Evolutionary conservation across 1,140 invertebrate species (phyloP), one percentile per base, ranked within the genome.

Genomic region (Nasonia vitripennis): DNA sequence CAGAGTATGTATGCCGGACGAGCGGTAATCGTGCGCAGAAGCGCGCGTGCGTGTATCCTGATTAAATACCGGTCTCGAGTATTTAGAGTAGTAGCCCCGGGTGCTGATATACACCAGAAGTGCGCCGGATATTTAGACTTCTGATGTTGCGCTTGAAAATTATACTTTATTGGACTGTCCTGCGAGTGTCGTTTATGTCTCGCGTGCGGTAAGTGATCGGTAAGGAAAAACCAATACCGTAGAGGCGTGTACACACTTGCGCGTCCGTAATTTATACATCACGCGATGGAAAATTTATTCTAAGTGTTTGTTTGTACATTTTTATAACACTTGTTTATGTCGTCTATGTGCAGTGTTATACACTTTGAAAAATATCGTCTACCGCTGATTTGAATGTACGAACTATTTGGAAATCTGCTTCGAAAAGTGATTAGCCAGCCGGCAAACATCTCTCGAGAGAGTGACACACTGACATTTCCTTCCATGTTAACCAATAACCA

Each of bases 61-160:
- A 17, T 62, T 62, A n/a, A 62, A 62, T 62, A 62, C 55, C 55
- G 55, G 17, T 62, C 55, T 62, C 4, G 55, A 62, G 55, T 62
- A 62, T 62, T 62, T 62, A 62, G 55, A 62, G 55, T 45, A 45
- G 41, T n/a, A 62, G 55, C 55, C 20, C 14, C 55, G 17, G 55
- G 55, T 20, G 20, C n/a, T 62, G 17, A 62, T 62, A 14, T 62
- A 62, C 20, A 62, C 20, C 17, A n/a, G 55, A 62, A 62, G 55
- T 62, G 20, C 55, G 55, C 7, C 51, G 12, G 51, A 55, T 55
- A 71, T 27, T 23, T 71, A 71, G 68, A 71, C 31, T 71, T 23
- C 20, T 71, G 68, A 71, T 73, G 27, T 73, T 31, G 27, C 70
- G 27, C 27, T 73, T 73, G 70, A 73, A 73, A 73, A 34, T 73